Evolutionary conservation across 1,140 invertebrate species (phyloP), one percentile per base, ranked within the genome.

Genomic region (Pogonomyrmex californicus): DNA sequence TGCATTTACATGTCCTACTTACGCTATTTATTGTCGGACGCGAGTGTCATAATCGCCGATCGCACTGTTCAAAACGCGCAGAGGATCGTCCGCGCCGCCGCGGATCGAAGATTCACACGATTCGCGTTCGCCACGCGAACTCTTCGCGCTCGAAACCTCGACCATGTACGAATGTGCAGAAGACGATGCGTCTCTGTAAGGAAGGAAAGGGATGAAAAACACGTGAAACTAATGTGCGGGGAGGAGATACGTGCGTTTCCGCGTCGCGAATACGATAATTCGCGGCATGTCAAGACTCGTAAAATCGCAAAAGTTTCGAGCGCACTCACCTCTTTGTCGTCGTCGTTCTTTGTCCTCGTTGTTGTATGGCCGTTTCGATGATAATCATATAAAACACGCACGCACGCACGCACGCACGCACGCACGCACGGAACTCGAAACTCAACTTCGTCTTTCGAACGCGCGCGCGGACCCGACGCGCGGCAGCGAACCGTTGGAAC

Each of bases 1-100:
- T 86, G 76, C 75, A 89, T 86, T 89, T 86, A 47, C 71, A 49
- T 66, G 63, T 62, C 77, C 77, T 58, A 89, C 73, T 89, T 89
- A 71, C 56, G 7, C 47, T 47, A 83, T 90, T 79, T 77, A 87
- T 89, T 41, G 49, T 62, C 30, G 12, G 73, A 44, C 0, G 38
- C 14, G 33, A 23, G 58, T 76, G 12, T 17, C 30, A 49, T 12
- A 51, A 51, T 78, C n/a, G 7, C 33, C 30, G 33, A n/a, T 4
- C 33, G 75, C 12, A 10, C 17, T 23, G 4, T 14, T 63, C 33
- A 54, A 77, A 60, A 23, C 47, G 12, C 33, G 44, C 12, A 12
- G 4, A 30, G n/a, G 56, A 33, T 5, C 65, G 36, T 47, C 41
- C 30, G 30, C 30, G 14, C 49, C 30, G 12, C 36, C 44, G 10